Conservation (phyloP, 1,140 invertebrate species). For the Aphaenogaster rudis region DNA sequence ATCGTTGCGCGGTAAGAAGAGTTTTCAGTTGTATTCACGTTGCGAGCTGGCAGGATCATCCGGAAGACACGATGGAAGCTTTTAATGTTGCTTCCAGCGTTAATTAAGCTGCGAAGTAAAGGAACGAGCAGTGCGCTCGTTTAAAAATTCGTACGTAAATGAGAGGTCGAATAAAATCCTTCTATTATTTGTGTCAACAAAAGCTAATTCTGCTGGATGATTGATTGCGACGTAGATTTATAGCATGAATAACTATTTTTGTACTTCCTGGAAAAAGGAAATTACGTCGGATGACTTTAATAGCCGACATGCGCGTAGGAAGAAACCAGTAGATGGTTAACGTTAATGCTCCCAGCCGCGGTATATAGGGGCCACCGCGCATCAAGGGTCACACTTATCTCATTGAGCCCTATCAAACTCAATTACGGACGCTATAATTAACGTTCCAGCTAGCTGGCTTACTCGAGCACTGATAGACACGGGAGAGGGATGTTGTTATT, state of each 20-base stretch:
- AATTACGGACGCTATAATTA: conserved; percentile 62
- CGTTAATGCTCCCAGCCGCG: not conserved
- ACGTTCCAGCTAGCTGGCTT: conserved; percentile 38
- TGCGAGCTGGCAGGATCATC: not conserved
- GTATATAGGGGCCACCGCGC: not conserved
- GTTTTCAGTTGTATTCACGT: conserved; percentile 9
- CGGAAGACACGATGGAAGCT: not conserved
- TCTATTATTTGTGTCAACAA: not conserved
- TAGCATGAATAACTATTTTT: not conserved
- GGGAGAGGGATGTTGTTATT: conserved; percentile 38
- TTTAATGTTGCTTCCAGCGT: not conserved
- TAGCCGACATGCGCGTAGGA: conserved; percentile 27
- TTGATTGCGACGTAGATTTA: not conserved
- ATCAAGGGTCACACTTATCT: conserved; percentile 64
- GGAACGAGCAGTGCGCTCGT: not conserved
- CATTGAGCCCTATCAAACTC: conserved; percentile 62
- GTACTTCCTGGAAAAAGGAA: conserved; percentile 12
- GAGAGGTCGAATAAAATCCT: not conserved
- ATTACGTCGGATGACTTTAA: conserved; percentile 19
- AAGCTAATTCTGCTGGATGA: not conserved
- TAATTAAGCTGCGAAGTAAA: not conserved
- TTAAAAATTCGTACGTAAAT: not conserved
- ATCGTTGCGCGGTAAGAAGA: conserved; percentile 13
- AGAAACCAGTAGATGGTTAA: conserved; percentile 15
- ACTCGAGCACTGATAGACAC: conserved; percentile 25